phyloP scores from a whole-genome alignment of 2,113 vertebrate species.

The Caranx ignobilis region DNA sequence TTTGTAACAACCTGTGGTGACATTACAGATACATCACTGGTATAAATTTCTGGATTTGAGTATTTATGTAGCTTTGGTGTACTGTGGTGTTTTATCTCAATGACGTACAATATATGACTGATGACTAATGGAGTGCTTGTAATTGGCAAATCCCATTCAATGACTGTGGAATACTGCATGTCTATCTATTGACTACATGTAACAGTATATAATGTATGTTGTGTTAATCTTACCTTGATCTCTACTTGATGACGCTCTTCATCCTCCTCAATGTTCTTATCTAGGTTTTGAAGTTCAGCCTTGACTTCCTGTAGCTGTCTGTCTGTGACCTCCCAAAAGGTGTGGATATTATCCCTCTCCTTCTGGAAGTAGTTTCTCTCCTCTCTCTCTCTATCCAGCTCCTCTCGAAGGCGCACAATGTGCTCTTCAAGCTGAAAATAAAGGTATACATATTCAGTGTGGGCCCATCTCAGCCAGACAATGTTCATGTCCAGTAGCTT shows the following conservation, averaged over 20 bases:
- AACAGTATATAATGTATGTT: background rate
- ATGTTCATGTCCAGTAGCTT: background rate
- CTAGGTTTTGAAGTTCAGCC: constrained; percentile 86
- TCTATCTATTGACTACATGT: background rate
- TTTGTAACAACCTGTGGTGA: too few relatives aligned
- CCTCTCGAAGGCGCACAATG: constrained; percentile 84
- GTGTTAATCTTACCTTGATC: constrained; percentile 86
- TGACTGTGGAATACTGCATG: background rate
- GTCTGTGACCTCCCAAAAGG: constrained; percentile 90
- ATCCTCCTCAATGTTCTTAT: constrained; percentile 90
- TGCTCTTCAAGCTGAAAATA: constrained; percentile 88
- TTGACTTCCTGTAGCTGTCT: constrained; percentile 89
- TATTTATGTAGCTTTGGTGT: background rate
- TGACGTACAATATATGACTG: background rate
- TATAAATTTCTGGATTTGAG: background rate
- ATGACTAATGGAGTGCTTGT: background rate
- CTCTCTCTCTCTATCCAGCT: constrained; percentile 91
- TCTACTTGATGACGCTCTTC: constrained; percentile 91
- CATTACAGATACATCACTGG: background rate
- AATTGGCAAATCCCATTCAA: background rate
- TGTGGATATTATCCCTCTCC: constrained; percentile 91
- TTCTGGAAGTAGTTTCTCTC: constrained; percentile 96
- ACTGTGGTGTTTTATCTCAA: background rate
- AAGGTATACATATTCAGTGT: constrained; percentile 16
- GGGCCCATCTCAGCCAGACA: background rate